These are phyloP conservation scores for Chrysotoxum bicinctum DNA, from an alignment of 2,888 invertebrate species.

Conservation along the genomic window DNA sequence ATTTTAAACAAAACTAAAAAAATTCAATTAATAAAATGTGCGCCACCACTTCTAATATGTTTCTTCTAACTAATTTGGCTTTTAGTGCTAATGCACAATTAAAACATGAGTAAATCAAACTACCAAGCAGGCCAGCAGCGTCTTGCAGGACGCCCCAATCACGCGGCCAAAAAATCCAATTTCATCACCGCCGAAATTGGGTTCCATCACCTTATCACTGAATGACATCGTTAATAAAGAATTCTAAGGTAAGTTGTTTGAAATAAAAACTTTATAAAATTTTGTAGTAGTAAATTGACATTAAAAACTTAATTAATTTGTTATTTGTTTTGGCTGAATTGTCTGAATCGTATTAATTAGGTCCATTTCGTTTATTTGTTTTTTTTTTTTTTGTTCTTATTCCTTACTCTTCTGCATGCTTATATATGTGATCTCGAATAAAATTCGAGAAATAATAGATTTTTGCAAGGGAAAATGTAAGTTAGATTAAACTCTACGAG, in stretches of 20 bases:
- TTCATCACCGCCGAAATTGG: slow-evolving; percentile 66
- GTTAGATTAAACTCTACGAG: neutral
- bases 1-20: neutral
- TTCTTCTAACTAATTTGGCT: slow-evolving; percentile 54
- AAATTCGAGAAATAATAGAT: neutral
- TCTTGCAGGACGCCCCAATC: slow-evolving; percentile 58
- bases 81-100: slow-evolving; percentile 64
- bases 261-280: neutral
- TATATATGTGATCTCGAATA: neutral
- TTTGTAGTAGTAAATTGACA: neutral
- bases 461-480: neutral
- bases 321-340: slow-evolving; percentile 54
- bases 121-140: slow-evolving; percentile 69
- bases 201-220: slow-evolving; percentile 56
- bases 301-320: slow-evolving; percentile 5
- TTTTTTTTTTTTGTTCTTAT: neutral
- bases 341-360: slow-evolving; percentile 35
- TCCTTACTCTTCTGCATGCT: slow-evolving; percentile 20
- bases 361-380: slow-evolving; percentile 66
- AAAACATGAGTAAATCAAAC: slow-evolving; percentile 67
- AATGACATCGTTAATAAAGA: slow-evolving; percentile 71
- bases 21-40: slow-evolving; percentile 39
- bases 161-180: slow-evolving; percentile 70
- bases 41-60: slow-evolving; percentile 44
- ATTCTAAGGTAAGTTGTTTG: slow-evolving; percentile 54